These are phyloP conservation scores for Bembecia ichneumoniformis DNA, from an alignment of 2,888 invertebrate genomes.

Conservation along the genomic window DNA sequence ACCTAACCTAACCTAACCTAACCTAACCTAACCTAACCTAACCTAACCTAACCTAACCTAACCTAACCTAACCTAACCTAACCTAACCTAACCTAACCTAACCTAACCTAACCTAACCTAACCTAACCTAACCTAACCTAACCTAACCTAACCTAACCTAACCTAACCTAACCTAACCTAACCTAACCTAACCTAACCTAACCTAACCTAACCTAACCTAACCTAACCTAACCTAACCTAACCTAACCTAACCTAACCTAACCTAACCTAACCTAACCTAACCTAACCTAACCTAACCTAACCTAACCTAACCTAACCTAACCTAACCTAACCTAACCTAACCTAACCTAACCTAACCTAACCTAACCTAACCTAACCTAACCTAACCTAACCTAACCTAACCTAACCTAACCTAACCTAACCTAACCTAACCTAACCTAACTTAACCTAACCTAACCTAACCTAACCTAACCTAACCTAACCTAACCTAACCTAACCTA, in stretches of 20 bases:
- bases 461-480: conserved; percentile 1
- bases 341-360: conserved; percentile 4
- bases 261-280: conserved; percentile 4
- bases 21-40: conserved; percentile 11
- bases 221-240: conserved; percentile 6
- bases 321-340: conserved; percentile 4
- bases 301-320: conserved; percentile 4
- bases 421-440: conserved; percentile 1
- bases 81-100: conserved; percentile 8
- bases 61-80: conserved; percentile 8
- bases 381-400: conserved; percentile 1
- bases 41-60: conserved; percentile 12
- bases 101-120: conserved; percentile 6
- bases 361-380: conserved; percentile 1
- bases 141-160: conserved; percentile 6
- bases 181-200: conserved; percentile 6
- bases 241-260: conserved; percentile 4
- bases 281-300: conserved; percentile 4
- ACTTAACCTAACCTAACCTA: conserved; percentile 1
- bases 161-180: conserved; percentile 6
- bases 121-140: conserved; percentile 6
- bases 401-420: conserved; percentile 1
- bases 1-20: conserved; percentile 1
- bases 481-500: conserved; percentile 1
- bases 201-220: conserved; percentile 7